These are phyloP conservation scores for Trissolcus japonicus DNA, from an alignment of 2,888 invertebrate species.

Conservation along the genomic window DNA sequence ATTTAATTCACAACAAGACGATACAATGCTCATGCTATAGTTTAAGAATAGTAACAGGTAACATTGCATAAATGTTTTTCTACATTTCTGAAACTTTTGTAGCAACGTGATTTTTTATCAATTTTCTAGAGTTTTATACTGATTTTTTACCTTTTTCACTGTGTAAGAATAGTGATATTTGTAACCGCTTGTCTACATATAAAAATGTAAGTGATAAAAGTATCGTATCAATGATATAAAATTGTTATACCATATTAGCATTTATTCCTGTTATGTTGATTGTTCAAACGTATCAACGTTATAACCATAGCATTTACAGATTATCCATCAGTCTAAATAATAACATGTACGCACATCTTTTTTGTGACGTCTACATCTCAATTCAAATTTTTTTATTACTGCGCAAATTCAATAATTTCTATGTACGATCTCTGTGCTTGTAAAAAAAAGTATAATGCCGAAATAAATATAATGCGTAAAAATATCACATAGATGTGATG, in stretches of 20 bases:
- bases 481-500: too few relatives aligned
- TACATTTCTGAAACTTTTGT: neutral
- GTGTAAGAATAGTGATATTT: conserved; percentile 4
- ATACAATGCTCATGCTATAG: conserved; percentile 31
- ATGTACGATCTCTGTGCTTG: too few relatives aligned
- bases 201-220: neutral
- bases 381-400: too few relatives aligned
- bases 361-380: neutral
- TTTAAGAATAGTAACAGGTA: conserved; percentile 9
- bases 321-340: neutral
- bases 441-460: too few relatives aligned
- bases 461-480: too few relatives aligned
- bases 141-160: conserved; percentile 15
- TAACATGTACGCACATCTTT: neutral
- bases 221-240: conserved; percentile 18
- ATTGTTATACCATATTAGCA: conserved; percentile 28
- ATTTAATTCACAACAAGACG: conserved; percentile 10
- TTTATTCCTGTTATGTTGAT: conserved; percentile 20
- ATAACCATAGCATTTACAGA: conserved; percentile 1
- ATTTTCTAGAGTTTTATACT: neutral
- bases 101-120: neutral
- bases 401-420: too few relatives aligned
- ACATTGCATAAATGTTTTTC: too few relatives aligned
- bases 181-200: neutral
- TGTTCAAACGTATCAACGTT: conserved; percentile 30